Evolutionary conservation across 2,113 vertebrate species (phyloP), one percentile per base, ranked within the genome.

Genomic region (Ancistrus triradiatus): DNA sequence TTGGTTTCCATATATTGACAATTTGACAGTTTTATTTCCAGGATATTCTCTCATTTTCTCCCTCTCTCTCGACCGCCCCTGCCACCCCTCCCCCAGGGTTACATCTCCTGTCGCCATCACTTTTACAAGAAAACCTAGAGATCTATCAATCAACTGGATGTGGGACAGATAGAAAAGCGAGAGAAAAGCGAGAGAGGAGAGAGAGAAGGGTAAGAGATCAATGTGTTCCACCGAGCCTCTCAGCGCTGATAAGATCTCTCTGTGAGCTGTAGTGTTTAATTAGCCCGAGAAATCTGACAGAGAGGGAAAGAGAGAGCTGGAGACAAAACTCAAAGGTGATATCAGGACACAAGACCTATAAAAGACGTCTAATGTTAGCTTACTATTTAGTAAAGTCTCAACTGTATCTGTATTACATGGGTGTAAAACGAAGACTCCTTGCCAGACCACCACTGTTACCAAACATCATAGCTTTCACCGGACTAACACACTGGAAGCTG

Each of bases 101-200:
- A 51, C 21, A 42, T 33, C 48, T 43, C 21, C 48, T 63, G 42
- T 42, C 48, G 35, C 60, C 60, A 52, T 11, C 44, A 47, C 40
- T 47, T 44, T 47, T 46, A 44, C 24, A 25, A 49, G 19, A 70
- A 64, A 70, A 64, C n/a, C n/a, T 17, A 44, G 14, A 51, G 46
- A 46, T 64, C 53, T 37, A 64, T 64, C 35, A 47, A 64, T 64
- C 52, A 65, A 42, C 40, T 11, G 38, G 17, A 31, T 25, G 56
- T 47, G 31, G 1, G 15, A 19, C 47, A 50, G 22, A 59, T 7
- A 19, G 13, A 25, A 28, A 49, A 49, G 15, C 31, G 55, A 50
- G 33, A 15, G 46, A 59, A 77, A 66, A 43, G 42, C 70, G 69
- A 52, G 73, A 74, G 78, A 18, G 62, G 63, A 76, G 74, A 78